Base-by-base conservation (phyloP, 2,888 invertebrate species). In the Macaria notata region DNA sequence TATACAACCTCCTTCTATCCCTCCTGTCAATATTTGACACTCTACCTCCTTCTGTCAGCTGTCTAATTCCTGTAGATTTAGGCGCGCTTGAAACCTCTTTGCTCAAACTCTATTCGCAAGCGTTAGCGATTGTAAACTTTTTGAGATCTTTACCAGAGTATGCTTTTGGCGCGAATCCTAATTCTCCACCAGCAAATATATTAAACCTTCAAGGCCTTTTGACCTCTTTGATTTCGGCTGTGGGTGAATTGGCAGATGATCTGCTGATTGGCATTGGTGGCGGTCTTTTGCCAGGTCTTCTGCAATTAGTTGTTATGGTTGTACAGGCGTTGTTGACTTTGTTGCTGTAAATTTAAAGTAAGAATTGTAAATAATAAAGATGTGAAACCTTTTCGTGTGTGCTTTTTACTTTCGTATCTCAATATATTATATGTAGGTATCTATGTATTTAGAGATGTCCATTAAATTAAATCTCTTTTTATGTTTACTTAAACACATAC, bases 11-110 rank as follows among this genome's bases (percentile, higher is more conserved):
- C 1, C 81, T 91, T 0, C 75, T 91, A 0, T 88, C 90, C 0
- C 78, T 91, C 0, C 79, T 91, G 0, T 90, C 90, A 0, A 88
- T 90, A 59, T 90, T 91, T 65, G 90, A 91, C 63, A 88, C 89
- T 0, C 74, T 91, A 0, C 90, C 90, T 0, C 76, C 90, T 0
- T 79, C 86, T 0, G 78, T 91, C 38, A 86, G 84, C 68, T 82
- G 83, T 47, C 64, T 89, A 31, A 88, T 91, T 4, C 90, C 90
- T 0, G 85, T 91, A 0, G 90, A 91, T 55, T 59, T 91, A 0
- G 81, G 86, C 0, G 89, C 90, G 0, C 63, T 91, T 43, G 91
- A 91, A 46, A 90, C 90, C 0, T 88, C 88, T 0, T 64, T 91
- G 0, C 70, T 91, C 0, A 91, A 90, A 31, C 71, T 91, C 0